Conservation (phyloP, 2,113 vertebrate species). For the Gymnobelideus leadbeateri region DNA sequence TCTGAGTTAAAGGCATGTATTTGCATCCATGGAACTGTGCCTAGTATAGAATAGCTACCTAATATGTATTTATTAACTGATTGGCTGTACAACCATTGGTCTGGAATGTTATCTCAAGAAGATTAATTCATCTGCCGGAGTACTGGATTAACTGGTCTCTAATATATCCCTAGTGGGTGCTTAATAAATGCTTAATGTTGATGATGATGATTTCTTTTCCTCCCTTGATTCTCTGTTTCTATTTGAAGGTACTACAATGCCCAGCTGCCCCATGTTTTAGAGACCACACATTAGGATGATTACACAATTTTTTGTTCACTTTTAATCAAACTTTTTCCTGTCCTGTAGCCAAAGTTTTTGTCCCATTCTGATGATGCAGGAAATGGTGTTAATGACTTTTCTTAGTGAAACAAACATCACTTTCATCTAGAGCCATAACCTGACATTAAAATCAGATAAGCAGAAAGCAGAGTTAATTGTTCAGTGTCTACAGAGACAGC, state of each 20-base stretch:
- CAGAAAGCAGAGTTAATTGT: background rate
- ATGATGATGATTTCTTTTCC: background rate
- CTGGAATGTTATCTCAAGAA: background rate
- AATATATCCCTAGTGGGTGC: background rate
- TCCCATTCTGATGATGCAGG: background rate
- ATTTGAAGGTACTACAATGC: background rate
- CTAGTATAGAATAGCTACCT: background rate
- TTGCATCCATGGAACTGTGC: background rate
- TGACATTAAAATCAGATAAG: conserved; percentile 4
- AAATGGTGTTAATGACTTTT: background rate
- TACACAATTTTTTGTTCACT: background rate
- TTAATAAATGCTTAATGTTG: background rate
- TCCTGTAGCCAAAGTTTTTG: background rate
- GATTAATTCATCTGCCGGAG: background rate
- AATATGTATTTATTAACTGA: background rate
- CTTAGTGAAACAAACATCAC: background rate
- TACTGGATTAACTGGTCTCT: background rate
- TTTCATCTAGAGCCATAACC: background rate
- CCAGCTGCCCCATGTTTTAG: background rate
- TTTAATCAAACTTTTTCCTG: background rate
- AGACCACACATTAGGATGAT: background rate
- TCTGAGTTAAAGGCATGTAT: background rate
- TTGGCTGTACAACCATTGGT: background rate
- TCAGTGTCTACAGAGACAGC: background rate
- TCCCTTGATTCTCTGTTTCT: background rate